Base-by-base conservation (phyloP, 2,113 vertebrate genomes). In the Erinaceus europaeus region DNA sequence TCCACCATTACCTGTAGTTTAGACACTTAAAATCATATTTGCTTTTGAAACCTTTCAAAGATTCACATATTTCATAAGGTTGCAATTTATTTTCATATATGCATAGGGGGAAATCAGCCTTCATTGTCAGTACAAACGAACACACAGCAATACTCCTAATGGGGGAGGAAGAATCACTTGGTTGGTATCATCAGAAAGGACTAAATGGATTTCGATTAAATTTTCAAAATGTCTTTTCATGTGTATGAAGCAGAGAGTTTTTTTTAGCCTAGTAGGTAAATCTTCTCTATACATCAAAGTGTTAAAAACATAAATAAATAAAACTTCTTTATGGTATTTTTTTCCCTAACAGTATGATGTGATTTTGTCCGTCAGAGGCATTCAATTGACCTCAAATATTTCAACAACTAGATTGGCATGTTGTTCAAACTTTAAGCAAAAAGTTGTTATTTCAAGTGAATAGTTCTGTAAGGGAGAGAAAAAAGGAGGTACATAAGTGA, bases 171-270 rank as follows among this genome's bases (percentile, higher is more conserved):
- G 11, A 88, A 69, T 73, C 52, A 32, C 21, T 77, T 75, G 7
- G 3, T 72, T 76, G 80, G 53, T 50, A 64, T 81, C 42, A 79
- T 78, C 59, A 77, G 53, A 93, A 93, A 73, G 13, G 10, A 5
- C n/a, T 84, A 90, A 88, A 91, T 88, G 52, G 14, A 79, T 94
- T 95, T 83, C 88, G 13, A 91, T 92, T 95, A 90, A 92, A 65
- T 90, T 93, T 92, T 85, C 40, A 90, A 87, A 91, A 89, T 90
- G 38, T 9, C 42, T 90, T 50, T 69, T 92, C 50, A 71, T 90
- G 61, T 90, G 46, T 34, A 88, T 80, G 62, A 84, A 42, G 57
- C 20, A 89, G 57, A 64, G 32, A 78, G 10, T 73, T 57, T 78
- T 57, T 78, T 94, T 92, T 74, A 84, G 25, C 46, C 57, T 91